Base-by-base conservation (phyloP, 2,797 vertebrate species). In the Ctenopoma multispine region DNA sequence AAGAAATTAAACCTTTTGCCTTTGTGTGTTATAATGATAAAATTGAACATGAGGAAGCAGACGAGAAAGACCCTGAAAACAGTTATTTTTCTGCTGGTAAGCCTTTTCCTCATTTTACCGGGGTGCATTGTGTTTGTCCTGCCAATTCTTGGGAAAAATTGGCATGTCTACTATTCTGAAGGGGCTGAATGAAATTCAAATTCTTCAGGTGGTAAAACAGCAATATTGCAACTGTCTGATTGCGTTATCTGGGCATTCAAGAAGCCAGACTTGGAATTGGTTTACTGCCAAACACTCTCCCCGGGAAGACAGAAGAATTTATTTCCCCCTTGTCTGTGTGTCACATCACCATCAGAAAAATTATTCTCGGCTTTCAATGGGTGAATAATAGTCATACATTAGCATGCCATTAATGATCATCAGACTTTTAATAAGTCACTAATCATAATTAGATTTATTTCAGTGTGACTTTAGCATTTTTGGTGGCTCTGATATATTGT, bases 341-440 rank as follows among this genome's bases (percentile, higher is more conserved):
- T 93, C 92, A 93, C 89, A 90, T 93, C 91, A 85, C 87, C 86
- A 91, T 92, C 93, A 90, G 88, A 92, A 93, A 90, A 91, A 95
- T 90, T 90, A 92, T 93, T 93, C 90, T 85, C 79, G 69, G 81
- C 91, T 91, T 91, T 91, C 88, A 88, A 57, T 84, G 88, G 75
- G 79, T 92, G 93, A 93, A 90, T 94, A 91, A 94, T 92, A 87
- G 86, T 89, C 92, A 81, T 87, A 87, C 89, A 91, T 94, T 92
- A 92, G 85, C 82, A 86, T 89, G 63, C 77, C 88, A 92, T 93
- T 93, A 93, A 92, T 91, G 89, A 86, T 78, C 66, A 47, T 86
- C 86, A 80, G 79, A 82, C 77, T 89, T 89, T 89, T 91, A 91
- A 88, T 77, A 89, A 90, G 87, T 84, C 84, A 79, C 82, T 90